Conservation (phyloP, 2,888 invertebrate species). For the Taenaris catops region DNA sequence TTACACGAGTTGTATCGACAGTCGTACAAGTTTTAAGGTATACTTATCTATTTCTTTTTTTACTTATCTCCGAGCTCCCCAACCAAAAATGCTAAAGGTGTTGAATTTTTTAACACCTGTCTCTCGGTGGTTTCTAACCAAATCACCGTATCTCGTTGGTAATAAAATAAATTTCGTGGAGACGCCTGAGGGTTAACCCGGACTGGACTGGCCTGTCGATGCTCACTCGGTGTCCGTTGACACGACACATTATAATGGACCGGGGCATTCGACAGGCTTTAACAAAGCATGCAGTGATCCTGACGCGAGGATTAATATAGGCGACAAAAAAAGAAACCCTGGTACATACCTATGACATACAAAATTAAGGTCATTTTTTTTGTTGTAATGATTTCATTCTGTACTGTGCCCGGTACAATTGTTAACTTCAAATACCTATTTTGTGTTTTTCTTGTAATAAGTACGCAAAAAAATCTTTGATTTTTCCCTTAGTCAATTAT, state of each 20-base stretch:
- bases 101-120: conserved; percentile 78
- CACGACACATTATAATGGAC: conserved; percentile 77
- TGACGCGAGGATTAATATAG: conserved; percentile 77
- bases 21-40: conserved; percentile 51
- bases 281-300: conserved; percentile 76
- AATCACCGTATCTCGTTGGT: conserved; percentile 74
- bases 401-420: too few relatives aligned
- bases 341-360: conserved; percentile 57
- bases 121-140: conserved; percentile 71
- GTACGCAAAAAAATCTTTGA: too few relatives aligned
- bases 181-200: conserved; percentile 72
- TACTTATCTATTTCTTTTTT: conserved; percentile 68
- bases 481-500: too few relatives aligned
- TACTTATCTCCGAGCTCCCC: conserved; percentile 60
- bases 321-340: conserved; percentile 56
- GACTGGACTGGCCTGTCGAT: conserved; percentile 57
- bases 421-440: too few relatives aligned
- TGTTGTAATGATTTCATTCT: too few relatives aligned
- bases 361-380: too few relatives aligned
- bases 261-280: conserved; percentile 68
- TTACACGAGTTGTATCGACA: conserved; percentile 65
- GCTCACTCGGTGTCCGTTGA: conserved; percentile 77
- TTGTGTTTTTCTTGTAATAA: too few relatives aligned
- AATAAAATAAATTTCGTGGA: conserved; percentile 78
- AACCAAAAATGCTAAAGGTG: conserved; percentile 66